Base-by-base conservation (phyloP, 2,888 invertebrate genomes). In the Unio pictorum region DNA sequence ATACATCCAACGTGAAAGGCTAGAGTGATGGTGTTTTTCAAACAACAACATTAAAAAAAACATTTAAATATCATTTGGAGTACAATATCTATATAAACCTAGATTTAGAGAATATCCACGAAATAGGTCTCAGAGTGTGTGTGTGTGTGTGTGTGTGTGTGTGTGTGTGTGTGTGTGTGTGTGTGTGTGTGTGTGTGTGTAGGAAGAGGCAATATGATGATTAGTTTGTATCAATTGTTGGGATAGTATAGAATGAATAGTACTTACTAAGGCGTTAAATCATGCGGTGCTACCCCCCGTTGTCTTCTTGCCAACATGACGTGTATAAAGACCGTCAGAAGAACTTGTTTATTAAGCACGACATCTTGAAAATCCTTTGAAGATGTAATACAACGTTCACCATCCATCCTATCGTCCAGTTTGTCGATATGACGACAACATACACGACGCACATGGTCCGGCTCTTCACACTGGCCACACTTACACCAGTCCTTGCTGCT, bases 301-400 rank as follows among this genome's bases (percentile, higher is more conserved):
- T 81, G 79, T 62, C 76, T 68, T 20, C 74, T 67, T 20, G 77
- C 78, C 7, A 81, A 68, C 81, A 81, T 81, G 23, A 81, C 81
- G 69, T 81, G 81, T 66, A 81, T 81, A 69, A 73, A 80, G 26
- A 80, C 81, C n/a, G 81, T 75, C 58, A 80, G 70, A 57, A 81
- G 69, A 59, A 81, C 81, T 69, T 81, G 77, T 30, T 74, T 71
- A 70, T 81, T 81, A 26, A 81, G 66, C 58, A 79, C 79, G 4
- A 81, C 79, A 58, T 81, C 79, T 61, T 77, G 74, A 66, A 81
- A 81, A 58, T 81, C 79, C 66, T 76, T 75, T 18, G 77, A 74
- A 15, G 77, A 74, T 20, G 79, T 77, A 20, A 81, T 78, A 66
- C 81, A 81, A 23, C 72, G 74, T 61, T 77, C 79, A 0, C 72